phyloP scores from a whole-genome alignment of 2,888 invertebrate genomes.

The Archaeoteleia sp. region DNA sequence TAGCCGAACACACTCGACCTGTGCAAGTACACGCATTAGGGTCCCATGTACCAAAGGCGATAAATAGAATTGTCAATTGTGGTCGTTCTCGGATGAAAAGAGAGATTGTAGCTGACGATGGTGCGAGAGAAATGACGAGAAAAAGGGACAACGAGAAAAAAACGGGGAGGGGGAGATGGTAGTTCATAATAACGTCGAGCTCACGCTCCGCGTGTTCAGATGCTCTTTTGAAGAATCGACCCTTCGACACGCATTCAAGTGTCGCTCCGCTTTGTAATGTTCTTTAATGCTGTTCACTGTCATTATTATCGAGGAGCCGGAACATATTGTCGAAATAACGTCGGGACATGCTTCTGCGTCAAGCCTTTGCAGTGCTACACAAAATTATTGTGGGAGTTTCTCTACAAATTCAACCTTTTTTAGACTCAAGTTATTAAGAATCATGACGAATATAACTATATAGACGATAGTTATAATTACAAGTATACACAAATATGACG shows the following conservation, averaged over 20 bases:
- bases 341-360: conserved; percentile 59
- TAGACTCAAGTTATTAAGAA: too few relatives aligned
- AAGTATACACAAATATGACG: too few relatives aligned
- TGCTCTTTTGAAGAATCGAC: conserved; percentile 70
- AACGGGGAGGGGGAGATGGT: conserved; percentile 42
- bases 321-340: conserved; percentile 68
- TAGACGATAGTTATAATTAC: too few relatives aligned
- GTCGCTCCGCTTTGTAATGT: conserved; percentile 70
- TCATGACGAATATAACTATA: too few relatives aligned
- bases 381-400: conserved; percentile 46
- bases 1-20: conserved; percentile 49
- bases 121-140: conserved; percentile 29
- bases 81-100: conserved; percentile 47
- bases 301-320: conserved; percentile 69
- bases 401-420: not conserved
- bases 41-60: conserved; percentile 50
- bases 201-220: conserved; percentile 61
- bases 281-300: conserved; percentile 70
- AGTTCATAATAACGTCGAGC: conserved; percentile 69
- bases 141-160: conserved; percentile 21
- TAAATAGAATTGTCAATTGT: conserved; percentile 57
- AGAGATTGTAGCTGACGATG: conserved; percentile 59
- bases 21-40: conserved; percentile 45
- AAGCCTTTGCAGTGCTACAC: conserved; percentile 58
- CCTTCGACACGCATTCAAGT: conserved; percentile 71